Percentiles rank a stretch among this genome's conserved stretches.
phyloP scores from a whole-genome alignment of 2,888 invertebrate species.

The Lampropteryx suffumata region DNA sequence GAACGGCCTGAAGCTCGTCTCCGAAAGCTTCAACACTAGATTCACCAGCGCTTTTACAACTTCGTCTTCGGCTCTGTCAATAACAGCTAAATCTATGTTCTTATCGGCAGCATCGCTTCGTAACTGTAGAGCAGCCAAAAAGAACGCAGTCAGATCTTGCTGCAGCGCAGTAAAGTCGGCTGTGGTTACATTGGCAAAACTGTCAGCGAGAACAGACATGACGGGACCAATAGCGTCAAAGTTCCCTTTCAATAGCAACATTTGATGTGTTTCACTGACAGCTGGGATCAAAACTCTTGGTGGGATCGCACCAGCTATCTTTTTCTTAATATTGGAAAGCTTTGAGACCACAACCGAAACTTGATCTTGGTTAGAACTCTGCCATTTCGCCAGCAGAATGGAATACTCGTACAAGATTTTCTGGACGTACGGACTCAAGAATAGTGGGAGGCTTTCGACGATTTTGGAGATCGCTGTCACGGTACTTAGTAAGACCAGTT shows the following conservation, averaged over 20 bases:
- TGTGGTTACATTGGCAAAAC: constrained; percentile 84
- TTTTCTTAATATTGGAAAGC: constrained; percentile 84
- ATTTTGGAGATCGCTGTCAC: constrained; percentile 92
- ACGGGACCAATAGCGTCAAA: constrained; percentile 86
- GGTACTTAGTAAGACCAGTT: constrained; percentile 86
- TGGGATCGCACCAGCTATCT: constrained; percentile 86
- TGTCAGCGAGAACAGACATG: constrained; percentile 89
- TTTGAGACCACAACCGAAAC: constrained; percentile 81
- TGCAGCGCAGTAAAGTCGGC: constrained; percentile 86
- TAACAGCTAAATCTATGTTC: constrained; percentile 53
- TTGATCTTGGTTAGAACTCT: constrained; percentile 72
- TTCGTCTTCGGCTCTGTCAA: constrained; percentile 87
- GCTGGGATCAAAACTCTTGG: constrained; percentile 90
- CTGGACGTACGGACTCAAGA: constrained; percentile 92
- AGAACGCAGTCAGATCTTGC: constrained; percentile 88
- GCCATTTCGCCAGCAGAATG: constrained; percentile 80
- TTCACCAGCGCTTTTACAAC: constrained; percentile 90
- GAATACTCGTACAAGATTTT: constrained; percentile 86
- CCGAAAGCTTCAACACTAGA: constrained; percentile 93
- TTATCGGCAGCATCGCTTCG: constrained; percentile 79
- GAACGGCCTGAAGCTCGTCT: constrained; percentile 93
- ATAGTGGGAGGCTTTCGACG: constrained; percentile 90
- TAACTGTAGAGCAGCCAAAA: constrained; percentile 87
- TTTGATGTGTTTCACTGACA: constrained; percentile 85
- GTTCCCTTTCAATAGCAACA: constrained; percentile 82